A percentile compares a stretch with the other conserved stretches of the same genome.
These are phyloP conservation scores for Stegophylla sp. DNA, from an alignment of 2,888 invertebrate genomes.

Conservation along the genomic window DNA sequence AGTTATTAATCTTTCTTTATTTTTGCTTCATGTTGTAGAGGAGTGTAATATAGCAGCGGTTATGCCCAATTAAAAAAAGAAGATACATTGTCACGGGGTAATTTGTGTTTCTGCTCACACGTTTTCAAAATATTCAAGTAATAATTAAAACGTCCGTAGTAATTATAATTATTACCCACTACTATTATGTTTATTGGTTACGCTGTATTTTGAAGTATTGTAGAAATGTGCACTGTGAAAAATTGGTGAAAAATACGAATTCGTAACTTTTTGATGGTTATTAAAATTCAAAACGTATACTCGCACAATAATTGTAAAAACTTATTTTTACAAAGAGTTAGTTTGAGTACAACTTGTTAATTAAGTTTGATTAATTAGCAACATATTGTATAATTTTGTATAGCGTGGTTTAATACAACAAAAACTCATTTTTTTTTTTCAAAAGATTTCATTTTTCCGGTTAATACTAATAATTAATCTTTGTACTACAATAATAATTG, in stretches of 20 bases:
- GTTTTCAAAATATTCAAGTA: background rate
- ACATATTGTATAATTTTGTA: conserved; percentile 12
- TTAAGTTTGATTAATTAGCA: conserved; percentile 39
- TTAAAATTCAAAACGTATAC: conserved; percentile 16
- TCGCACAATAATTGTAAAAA: background rate
- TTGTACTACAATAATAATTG: background rate
- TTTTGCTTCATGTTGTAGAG: too few species aligned
- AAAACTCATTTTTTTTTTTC: background rate
- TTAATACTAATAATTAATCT: too few species aligned
- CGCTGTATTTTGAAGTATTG: background rate
- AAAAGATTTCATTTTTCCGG: background rate
- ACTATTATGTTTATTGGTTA: background rate
- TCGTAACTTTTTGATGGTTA: conserved; percentile 23
- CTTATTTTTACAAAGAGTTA: conserved; percentile 1
- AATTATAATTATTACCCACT: conserved; percentile 5
- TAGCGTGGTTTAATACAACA: background rate
- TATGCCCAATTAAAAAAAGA: too few species aligned
- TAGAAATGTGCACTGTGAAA: background rate
- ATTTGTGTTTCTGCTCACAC: background rate
- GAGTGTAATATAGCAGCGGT: too few species aligned
- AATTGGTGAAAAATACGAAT: conserved; percentile 7
- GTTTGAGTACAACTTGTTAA: conserved; percentile 25
- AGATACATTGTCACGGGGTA: background rate
- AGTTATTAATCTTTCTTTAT: too few species aligned
- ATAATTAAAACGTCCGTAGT: background rate